A percentile compares a stretch with the other conserved stretches of the same genome.
phyloP scores from a whole-genome alignment of 1,140 invertebrate genomes.

The Drosophila ambigua region DNA sequence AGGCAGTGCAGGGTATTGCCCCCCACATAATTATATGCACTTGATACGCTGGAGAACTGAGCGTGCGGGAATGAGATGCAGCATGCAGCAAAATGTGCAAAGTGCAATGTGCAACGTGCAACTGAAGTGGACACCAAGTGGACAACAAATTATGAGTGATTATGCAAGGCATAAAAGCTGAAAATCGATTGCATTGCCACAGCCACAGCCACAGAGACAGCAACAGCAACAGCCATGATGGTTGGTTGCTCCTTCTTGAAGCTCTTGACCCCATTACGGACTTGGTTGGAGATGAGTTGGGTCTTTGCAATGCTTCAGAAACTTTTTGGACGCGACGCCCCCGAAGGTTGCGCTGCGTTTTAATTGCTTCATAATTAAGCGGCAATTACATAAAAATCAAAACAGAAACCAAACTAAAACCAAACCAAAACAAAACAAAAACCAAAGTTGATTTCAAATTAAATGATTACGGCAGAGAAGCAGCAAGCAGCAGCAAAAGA shows the following conservation, averaged over 20 bases:
- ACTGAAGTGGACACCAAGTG: constrained; percentile 78
- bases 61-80: constrained; percentile 27
- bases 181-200: constrained; percentile 33
- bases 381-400: constrained; percentile 73
- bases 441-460: constrained; percentile 67
- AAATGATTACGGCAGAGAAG: constrained; percentile 68
- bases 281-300: constrained; percentile 8
- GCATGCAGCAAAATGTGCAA: constrained; percentile 45
- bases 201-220: constrained; percentile 29
- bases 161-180: constrained; percentile 59
- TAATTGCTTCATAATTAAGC: constrained; percentile 72
- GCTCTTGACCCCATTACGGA: constrained; percentile 70
- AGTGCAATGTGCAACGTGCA: constrained; percentile 9
- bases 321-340: constrained; percentile 36
- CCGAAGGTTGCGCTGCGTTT: constrained; percentile 62
- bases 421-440: constrained; percentile 22
- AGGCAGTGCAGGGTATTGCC: constrained; percentile 17
- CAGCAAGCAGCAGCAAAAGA: constrained; percentile 11
- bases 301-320: constrained; percentile 35
- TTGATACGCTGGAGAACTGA: constrained; percentile 20
- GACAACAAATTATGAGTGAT: constrained; percentile 78
- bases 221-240: neutral
- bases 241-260: constrained; percentile 43
- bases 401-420: neutral
- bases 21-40: constrained; percentile 47